Base-by-base conservation (phyloP, 2,113 vertebrate genomes). In the Amblyornis subalaris region DNA sequence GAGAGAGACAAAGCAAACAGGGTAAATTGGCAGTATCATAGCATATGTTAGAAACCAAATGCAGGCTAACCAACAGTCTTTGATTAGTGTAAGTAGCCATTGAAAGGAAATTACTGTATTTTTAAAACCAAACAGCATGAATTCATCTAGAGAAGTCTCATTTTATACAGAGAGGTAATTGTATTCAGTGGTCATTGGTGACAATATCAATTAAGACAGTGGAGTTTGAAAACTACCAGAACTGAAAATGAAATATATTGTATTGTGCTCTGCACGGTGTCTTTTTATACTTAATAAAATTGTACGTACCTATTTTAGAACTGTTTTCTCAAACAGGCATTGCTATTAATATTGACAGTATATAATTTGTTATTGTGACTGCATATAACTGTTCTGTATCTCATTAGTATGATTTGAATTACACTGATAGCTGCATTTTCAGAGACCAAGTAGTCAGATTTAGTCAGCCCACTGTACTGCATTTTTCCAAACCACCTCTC, bases 211-310 rank as follows among this genome's bases (percentile, higher is more conserved):
- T 85, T 81, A 92, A 74, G 78, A 86, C 31, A 67, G 64, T 48
- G 40, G 54, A 92, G 72, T 75, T 92, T 84, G 84, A 94, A 36
- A 89, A 82, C 70, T 78, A 73, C 26, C 54, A 77, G 91, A 85
- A 91, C 72, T 84, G 72, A 93, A 91, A 80, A 88, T 80, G 13
- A 78, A 90, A 72, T 91, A 69, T 67, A 88, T 90, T 93, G 70
- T 92, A 94, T 95, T 96, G 82, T 91, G 77, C 84, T 93, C 84
- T 92, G 85, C 93, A 88, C 88, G 23, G 48, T 90, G 85, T 96
- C 91, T 96, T 95, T 95, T 93, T 96, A 88, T 96, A 91, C 62
- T 86, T 78, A 97, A 95, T 91, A 94, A 95, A 95, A 88, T 92
- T 90, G 71, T 91, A 91, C 0, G 40, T 88, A 95, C 57, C 66